A percentile compares a stretch with the other conserved stretches of the same genome.
Conservation (phyloP, 64 coral and sea anemone species). For the Porites lutea region DNA sequence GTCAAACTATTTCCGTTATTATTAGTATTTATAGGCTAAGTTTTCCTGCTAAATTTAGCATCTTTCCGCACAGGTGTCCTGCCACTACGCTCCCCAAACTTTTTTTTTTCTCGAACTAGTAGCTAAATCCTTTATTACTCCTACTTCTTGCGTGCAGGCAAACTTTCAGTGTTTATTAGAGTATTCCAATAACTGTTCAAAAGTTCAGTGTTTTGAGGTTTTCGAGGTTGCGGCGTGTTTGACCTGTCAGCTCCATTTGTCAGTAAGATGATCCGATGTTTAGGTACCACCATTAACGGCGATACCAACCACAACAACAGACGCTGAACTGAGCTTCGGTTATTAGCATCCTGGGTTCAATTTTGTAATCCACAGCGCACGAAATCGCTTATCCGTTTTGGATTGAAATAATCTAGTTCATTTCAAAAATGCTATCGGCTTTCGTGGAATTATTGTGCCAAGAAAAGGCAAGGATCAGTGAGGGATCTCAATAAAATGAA, state of each 20-base stretch:
- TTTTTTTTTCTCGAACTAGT: neutral
- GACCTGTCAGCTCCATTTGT: neutral
- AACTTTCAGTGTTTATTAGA: neutral
- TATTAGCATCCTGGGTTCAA: too few relatives aligned
- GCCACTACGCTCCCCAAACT: too few relatives aligned
- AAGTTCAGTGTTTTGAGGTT: neutral
- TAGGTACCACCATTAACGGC: conserved; percentile 2
- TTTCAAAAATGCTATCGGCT: too few relatives aligned
- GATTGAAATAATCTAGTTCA: too few relatives aligned
- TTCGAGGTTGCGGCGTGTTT: neutral
- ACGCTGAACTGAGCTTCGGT: neutral
- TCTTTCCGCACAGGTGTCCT: neutral
- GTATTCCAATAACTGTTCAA: conserved; percentile 11
- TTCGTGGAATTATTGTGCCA: too few relatives aligned
- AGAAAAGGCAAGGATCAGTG: too few relatives aligned
- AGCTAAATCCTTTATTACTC: too few relatives aligned
- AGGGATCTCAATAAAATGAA: too few relatives aligned
- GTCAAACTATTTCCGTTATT: conserved; percentile 18
- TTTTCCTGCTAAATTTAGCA: neutral
- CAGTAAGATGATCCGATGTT: conserved; percentile 39
- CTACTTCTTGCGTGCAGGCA: too few relatives aligned
- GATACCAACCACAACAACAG: neutral
- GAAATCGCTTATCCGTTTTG: too few relatives aligned
- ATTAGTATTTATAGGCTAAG: neutral
- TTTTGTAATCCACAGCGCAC: too few relatives aligned